phyloP scores from a whole-genome alignment of 2,113 vertebrate species.

The Columba janthina region DNA sequence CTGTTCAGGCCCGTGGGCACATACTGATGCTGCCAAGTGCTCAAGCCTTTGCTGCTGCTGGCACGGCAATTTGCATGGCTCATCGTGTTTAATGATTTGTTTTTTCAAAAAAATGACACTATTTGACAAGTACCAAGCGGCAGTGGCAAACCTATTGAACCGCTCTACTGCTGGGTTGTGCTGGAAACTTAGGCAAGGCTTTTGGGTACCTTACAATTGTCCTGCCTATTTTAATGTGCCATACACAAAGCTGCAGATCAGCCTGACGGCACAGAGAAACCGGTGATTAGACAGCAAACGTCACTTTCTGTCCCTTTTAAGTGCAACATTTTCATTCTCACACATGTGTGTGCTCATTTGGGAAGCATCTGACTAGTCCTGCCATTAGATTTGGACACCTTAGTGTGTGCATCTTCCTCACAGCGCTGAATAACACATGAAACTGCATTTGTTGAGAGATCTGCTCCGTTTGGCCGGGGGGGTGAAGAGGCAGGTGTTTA shows the following conservation, averaged over 20 bases:
- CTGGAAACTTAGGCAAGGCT: not conserved
- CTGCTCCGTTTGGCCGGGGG: not conserved
- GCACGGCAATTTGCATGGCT: not conserved
- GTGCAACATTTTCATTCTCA: conserved; percentile 46
- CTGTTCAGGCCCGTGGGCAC: conserved; percentile 47
- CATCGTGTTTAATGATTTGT: conserved; percentile 31
- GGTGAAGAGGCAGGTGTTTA: not conserved
- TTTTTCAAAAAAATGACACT: conserved; percentile 35
- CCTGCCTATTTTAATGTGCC: not conserved
- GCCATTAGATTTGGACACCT: conserved; percentile 55
- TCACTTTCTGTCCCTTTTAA: conserved; percentile 60
- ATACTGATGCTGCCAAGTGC: not conserved
- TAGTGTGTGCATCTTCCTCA: conserved; percentile 30
- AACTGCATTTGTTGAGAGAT: conserved; percentile 37
- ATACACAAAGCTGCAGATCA: not conserved
- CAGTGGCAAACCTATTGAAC: conserved; percentile 34
- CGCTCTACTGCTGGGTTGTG: not conserved
- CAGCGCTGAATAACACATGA: conserved; percentile 54
- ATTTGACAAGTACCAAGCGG: not conserved
- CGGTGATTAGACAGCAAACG: conserved; percentile 43
- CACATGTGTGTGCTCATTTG: conserved; percentile 59
- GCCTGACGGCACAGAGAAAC: not conserved
- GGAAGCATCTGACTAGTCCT: conserved; percentile 60
- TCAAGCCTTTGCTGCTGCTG: conserved; percentile 29
- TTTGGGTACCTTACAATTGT: not conserved